Base-by-base conservation (phyloP, 2,888 invertebrate genomes). In the Heliothis peltigera region DNA sequence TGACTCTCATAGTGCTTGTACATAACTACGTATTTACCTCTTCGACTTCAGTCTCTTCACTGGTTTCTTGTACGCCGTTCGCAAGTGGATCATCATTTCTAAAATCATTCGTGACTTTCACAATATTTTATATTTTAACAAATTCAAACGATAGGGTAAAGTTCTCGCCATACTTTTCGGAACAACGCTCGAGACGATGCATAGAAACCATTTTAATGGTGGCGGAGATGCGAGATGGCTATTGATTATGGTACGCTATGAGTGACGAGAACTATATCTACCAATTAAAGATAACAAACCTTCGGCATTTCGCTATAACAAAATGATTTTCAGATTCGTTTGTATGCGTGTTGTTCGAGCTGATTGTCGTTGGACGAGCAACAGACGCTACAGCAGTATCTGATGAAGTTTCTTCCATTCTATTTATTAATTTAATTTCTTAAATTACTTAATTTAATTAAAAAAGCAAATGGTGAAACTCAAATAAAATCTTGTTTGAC, bases 261-360 rank as follows among this genome's bases (percentile, higher is more conserved):
- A n/a, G n/a, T n/a, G n/a, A n/a, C n/a, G n/a, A n/a, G n/a, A n/a
- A n/a, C n/a, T n/a, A n/a, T n/a, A n/a, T n/a, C n/a, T 25, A 8
- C 3, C 35, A n/a, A 42, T 22, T 18, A 21, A 48, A 55, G 6
- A 28, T 46, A 49, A 52, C 70, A 71, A 69, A 91, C 91, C 92
- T 91, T 73, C 87, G 83, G 70, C 89, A 90, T 81, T 86, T 87
- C 15, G 90, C 85, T 64, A 92, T 87, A 2, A 92, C 81, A 69
- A 91, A 89, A 63, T 86, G 86, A 56, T 77, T 85, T 18, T 86
- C 83, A 17, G 60, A 79, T 61, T 75, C 75, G 47, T 82, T 80
- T 1, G 76, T 76, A 15, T 65, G 79, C 2, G 63, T 58, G 39
- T 64, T 72, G 63, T 66, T 66, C 17, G 54, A 17, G 51, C 12